These are phyloP conservation scores for Apostichopus californicus DNA, from an alignment of 35 echinoderm and acorn worm species.

Conservation along the genomic window DNA sequence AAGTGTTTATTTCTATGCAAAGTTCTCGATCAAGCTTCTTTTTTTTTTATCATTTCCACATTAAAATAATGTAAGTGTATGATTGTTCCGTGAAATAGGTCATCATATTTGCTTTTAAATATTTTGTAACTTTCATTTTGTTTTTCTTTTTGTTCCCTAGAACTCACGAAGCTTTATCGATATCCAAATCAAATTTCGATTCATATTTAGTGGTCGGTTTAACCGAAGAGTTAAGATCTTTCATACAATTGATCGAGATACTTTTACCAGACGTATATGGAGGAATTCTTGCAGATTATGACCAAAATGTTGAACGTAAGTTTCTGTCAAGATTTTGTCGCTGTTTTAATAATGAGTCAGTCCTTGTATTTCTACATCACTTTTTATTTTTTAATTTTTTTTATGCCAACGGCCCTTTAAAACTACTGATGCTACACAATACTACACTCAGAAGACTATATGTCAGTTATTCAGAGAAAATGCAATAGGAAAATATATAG, in stretches of 20 bases:
- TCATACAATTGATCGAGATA: background rate
- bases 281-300: background rate
- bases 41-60: no score
- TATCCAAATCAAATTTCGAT: slow-evolving; percentile 11
- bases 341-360: no score
- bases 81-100: no score
- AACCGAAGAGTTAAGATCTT: background rate
- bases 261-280: background rate
- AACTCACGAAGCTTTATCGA: background rate
- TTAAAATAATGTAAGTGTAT: no score
- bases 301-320: background rate
- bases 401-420: background rate
- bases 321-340: background rate
- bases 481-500: no score
- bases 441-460: no score
- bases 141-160: background rate
- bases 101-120: background rate
- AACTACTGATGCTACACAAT: no score
- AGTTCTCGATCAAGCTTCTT: no score
- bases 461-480: no score
- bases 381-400: background rate
- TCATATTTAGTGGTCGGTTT: slow-evolving; percentile 2
- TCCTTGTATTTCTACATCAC: no score
- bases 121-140: background rate
- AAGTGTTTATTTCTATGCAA: no score